Base-by-base conservation (phyloP, 1,140 invertebrate species). In the Globodera rostochiensis region DNA sequence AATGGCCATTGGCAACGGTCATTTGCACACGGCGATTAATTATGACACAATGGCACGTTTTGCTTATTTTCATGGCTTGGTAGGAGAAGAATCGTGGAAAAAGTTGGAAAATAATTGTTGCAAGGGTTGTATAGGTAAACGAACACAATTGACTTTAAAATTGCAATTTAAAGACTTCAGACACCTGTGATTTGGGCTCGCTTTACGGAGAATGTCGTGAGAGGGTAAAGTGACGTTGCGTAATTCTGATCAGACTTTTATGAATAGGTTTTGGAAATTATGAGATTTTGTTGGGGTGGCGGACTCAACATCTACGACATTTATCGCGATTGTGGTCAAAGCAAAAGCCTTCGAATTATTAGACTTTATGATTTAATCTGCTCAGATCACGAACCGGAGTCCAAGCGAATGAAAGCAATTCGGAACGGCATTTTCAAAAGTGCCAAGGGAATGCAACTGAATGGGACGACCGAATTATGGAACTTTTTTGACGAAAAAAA, bases 41-140 rank as follows among this genome's bases (percentile, higher is more conserved):
- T 81, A 87, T 64, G 70, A 66, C n/a, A 78, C 87, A 5, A 80
- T 77, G 25, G 74, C 84, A 36, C 74, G 80, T 71, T 87, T 84
- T 70, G 87, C 85, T 45, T 88, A 88, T 73, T 80, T 75, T 21
- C 87, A 88, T 73, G 87, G 87, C 46, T 50, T 88, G 5, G 81
- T 88, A n/a, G 87, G 86, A 69, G 87, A 88, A 78, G 82, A 85
- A 70, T 69, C 79, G 9, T 87, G 86, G 86, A 84, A 83, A 50
- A 80, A 77, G 36, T 74, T 88, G 53, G 83, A 86, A 78, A 74
- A 74, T n/a, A 78, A 85, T 69, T 87, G 86, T 71, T 87, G 86
- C 79, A 75, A 74, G 15, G 64, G 74, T 13, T 73, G 74, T 36
- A 25, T 73, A 53, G 70, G 49, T 36, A 36, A 81, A 21, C 71